Conservation (phyloP, 1,140 invertebrate genomes). For the Gryllus bimaculatus region DNA sequence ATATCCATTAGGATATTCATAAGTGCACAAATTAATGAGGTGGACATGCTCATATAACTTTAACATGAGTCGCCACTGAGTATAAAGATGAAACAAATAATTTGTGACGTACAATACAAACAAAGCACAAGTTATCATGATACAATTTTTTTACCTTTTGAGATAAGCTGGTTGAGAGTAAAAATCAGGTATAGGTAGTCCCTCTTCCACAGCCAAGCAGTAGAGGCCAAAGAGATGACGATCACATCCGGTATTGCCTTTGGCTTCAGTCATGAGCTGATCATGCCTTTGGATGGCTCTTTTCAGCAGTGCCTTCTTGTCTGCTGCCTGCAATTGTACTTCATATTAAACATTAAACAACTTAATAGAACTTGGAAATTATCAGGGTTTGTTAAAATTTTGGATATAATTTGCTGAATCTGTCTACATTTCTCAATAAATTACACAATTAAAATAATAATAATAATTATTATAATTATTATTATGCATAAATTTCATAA, state of each 20-base stretch:
- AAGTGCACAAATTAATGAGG: no score
- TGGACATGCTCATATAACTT: no score
- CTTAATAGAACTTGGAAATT: background rate
- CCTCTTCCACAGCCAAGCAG: constrained; percentile 47
- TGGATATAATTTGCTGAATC: background rate
- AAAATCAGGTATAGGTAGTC: constrained; percentile 40
- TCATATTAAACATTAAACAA: background rate
- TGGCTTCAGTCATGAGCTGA: constrained; percentile 35
- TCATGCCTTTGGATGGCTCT: constrained; percentile 35
- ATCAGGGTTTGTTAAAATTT: background rate
- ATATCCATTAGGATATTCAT: no score
- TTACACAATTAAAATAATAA: background rate
- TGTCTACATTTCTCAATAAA: background rate
- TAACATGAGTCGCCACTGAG: no score
- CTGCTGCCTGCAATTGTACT: constrained; percentile 21
- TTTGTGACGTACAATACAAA: no score
- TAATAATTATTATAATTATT: background rate
- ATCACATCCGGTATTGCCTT: constrained; percentile 53
- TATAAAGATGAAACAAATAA: no score
- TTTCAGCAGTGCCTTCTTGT: constrained; percentile 29
- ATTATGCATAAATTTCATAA: background rate
- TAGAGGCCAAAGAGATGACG: constrained; percentile 63
- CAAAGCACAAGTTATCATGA: constrained; percentile 8
- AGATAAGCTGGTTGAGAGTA: constrained; percentile 44
- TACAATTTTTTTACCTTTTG: constrained; percentile 36